phyloP scores from a whole-genome alignment of 2,888 invertebrate genomes.

The Petrolisthes cinctipes region DNA sequence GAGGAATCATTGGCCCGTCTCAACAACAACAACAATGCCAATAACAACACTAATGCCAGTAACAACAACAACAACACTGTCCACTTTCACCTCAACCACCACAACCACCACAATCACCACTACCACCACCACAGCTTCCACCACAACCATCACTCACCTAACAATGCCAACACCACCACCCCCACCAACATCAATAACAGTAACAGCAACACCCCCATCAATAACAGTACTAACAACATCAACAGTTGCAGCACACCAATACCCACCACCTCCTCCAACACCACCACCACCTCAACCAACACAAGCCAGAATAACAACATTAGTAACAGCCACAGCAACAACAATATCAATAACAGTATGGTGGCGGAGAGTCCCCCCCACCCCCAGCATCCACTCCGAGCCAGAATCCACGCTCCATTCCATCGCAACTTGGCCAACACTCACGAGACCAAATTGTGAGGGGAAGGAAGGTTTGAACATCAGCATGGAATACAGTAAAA shows the following conservation, averaged over 20 bases:
- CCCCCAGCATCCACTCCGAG: constrained; percentile 52
- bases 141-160: not conserved
- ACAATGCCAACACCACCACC: not conserved
- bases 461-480: not conserved
- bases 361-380: constrained; percentile 37
- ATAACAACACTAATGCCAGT: constrained; percentile 52
- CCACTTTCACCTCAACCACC: constrained; percentile 24
- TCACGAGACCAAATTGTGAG: constrained; percentile 61
- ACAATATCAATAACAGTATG: not conserved
- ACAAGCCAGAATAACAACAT: constrained; percentile 47
- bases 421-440: constrained; percentile 58
- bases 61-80: constrained; percentile 50
- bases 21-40: constrained; percentile 53
- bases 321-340: constrained; percentile 24
- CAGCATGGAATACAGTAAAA: no score
- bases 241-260: constrained; percentile 22
- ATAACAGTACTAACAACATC: not conserved
- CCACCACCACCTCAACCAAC: constrained; percentile 47
- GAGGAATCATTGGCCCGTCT: constrained; percentile 51
- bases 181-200: not conserved
- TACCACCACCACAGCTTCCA: constrained; percentile 29
- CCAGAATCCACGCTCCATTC: constrained; percentile 55
- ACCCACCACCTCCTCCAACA: constrained; percentile 54
- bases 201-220: not conserved
- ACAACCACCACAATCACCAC: constrained; percentile 22